These are phyloP conservation scores for Sarcophaga bullata DNA, from an alignment of 1,140 invertebrate species.

Conservation along the genomic window DNA sequence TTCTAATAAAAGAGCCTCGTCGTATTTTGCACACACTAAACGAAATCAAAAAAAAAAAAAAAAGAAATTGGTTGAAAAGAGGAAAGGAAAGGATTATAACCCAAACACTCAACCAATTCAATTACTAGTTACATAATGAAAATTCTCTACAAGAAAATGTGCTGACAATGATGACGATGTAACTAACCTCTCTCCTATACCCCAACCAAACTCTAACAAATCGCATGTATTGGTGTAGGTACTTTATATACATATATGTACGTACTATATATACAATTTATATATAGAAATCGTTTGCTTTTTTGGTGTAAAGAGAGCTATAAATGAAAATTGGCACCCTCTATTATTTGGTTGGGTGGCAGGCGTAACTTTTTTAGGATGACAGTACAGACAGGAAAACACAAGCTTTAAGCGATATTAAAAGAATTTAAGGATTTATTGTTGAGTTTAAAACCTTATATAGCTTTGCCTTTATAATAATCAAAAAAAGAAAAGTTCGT, in stretches of 20 bases:
- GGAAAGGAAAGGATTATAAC: constrained; percentile 14
- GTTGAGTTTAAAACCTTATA: neutral
- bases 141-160: constrained; percentile 10
- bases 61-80: too few relatives aligned
- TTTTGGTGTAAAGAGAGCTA: neutral
- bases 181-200: neutral
- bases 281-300: too few relatives aligned
- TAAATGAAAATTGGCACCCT: constrained; percentile 13
- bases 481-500: too few relatives aligned
- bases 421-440: constrained; percentile 22
- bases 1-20: too few relatives aligned
- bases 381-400: neutral
- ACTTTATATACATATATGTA: neutral
- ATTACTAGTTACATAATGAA: constrained; percentile 22
- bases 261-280: neutral
- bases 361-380: neutral
- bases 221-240: too few relatives aligned
- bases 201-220: too few relatives aligned
- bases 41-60: too few relatives aligned
- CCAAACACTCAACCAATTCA: constrained; percentile 26
- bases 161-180: neutral
- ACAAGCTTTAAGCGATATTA: neutral
- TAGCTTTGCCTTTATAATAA: too few relatives aligned
- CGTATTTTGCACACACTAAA: too few relatives aligned
- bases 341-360: neutral